phyloP scores from a whole-genome alignment of 2,113 vertebrate species.

The Spea multiplicata region DNA sequence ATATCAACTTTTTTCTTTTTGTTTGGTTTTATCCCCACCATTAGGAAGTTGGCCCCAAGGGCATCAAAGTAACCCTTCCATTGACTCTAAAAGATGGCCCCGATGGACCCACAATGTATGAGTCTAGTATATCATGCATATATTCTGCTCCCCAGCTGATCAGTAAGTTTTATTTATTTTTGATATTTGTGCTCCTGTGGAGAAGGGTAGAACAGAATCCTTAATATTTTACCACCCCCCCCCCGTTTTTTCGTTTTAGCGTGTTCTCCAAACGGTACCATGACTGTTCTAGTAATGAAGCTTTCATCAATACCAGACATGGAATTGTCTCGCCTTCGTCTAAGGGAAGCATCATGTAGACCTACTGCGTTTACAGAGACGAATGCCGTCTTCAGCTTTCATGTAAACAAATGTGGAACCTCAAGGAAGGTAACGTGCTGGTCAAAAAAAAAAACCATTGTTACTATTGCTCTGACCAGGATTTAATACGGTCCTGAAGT shows the following conservation, averaged over 20 bases:
- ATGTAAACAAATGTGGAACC: conserved; percentile 52
- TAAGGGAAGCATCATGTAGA: conserved; percentile 52
- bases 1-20: too few species aligned
- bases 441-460: background rate
- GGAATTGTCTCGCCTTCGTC: conserved; percentile 48
- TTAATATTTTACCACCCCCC: too few species aligned
- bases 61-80: conserved; percentile 50
- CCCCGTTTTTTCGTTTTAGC: too few species aligned
- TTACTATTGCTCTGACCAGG: too few species aligned
- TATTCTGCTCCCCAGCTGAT: conserved; percentile 56
- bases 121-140: conserved; percentile 57
- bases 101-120: conserved; percentile 41
- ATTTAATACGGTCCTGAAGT: too few species aligned
- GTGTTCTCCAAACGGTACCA: conserved; percentile 56
- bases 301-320: conserved; percentile 41
- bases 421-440: conserved; percentile 53
- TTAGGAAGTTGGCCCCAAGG: background rate
- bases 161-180: conserved; percentile 51
- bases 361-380: conserved; percentile 50
- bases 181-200: background rate
- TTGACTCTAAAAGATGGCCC: conserved; percentile 54
- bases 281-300: conserved; percentile 53
- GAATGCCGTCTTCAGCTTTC: conserved; percentile 54
- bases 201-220: background rate
- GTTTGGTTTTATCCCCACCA: too few species aligned